phyloP scores from a whole-genome alignment of 2,888 invertebrate genomes.

The Andrena haemorrhoa region DNA sequence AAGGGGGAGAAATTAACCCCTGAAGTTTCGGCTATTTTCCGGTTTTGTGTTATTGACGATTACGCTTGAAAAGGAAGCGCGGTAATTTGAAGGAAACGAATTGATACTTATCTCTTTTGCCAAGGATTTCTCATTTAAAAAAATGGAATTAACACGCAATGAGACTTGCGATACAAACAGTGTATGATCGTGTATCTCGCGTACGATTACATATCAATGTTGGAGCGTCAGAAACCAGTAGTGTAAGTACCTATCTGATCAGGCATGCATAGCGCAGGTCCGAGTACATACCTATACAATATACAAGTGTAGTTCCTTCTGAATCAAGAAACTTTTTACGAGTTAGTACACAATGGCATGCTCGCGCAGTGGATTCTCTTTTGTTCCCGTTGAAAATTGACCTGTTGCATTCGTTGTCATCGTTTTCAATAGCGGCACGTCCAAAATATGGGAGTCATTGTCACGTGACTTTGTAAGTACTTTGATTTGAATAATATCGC shows the following conservation, averaged over 20 bases:
- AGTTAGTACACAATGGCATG: conserved; percentile 42
- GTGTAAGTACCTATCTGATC: conserved; percentile 60
- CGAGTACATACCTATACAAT: conserved; percentile 15
- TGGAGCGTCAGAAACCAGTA: conserved; percentile 44
- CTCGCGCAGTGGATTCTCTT: conserved; percentile 28
- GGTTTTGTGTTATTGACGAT: too few species aligned
- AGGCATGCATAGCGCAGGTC: conserved; percentile 66
- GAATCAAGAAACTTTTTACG: conserved; percentile 55
- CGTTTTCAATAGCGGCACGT: background rate
- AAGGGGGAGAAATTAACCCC: too few species aligned
- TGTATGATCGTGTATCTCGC: background rate
- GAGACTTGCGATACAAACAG: background rate
- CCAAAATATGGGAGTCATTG: background rate
- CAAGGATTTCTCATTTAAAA: background rate
- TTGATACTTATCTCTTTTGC: too few species aligned
- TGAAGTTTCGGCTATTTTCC: too few species aligned
- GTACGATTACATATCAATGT: conserved; percentile 6
- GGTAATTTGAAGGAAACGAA: too few species aligned
- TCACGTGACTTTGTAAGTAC: background rate
- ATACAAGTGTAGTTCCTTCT: conserved; percentile 28
- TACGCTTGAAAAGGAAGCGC: too few species aligned
- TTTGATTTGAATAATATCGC: background rate
- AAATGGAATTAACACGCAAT: background rate
- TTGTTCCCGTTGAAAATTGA: conserved; percentile 16
- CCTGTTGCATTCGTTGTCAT: conserved; percentile 40